These are phyloP conservation scores for Gymnothorax reevesii DNA, from an alignment of 2,797 vertebrate species.

Conservation along the genomic window DNA sequence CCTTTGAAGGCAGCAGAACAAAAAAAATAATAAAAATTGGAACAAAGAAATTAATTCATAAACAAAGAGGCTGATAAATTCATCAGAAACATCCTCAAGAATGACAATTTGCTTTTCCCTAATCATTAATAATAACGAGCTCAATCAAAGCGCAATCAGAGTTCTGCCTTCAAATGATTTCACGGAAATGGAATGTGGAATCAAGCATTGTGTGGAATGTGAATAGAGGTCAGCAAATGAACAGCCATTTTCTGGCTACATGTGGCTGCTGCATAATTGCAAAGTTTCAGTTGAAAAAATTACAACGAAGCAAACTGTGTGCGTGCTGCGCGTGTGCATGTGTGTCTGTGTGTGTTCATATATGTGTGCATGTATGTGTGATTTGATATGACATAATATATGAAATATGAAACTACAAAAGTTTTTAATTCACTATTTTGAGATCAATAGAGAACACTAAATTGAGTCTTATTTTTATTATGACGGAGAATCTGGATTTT, in stretches of 20 bases:
- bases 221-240: background rate
- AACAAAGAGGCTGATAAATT: background rate
- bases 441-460: too few relatives aligned
- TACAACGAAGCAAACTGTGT: background rate
- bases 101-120: background rate
- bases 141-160: constrained; percentile 2
- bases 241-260: background rate
- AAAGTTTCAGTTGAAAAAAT: background rate
- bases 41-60: background rate
- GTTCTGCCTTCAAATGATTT: background rate
- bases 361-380: background rate
- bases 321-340: too few relatives aligned
- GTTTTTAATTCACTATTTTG: too few relatives aligned
- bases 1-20: background rate
- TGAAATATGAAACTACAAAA: too few relatives aligned
- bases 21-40: background rate
- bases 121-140: background rate
- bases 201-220: background rate
- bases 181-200: background rate
- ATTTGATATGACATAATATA: background rate
- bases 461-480: too few relatives aligned
- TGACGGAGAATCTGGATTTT: too few relatives aligned
- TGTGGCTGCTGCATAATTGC: background rate
- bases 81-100: background rate
- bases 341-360: background rate